These are phyloP conservation scores for Myotis pilosus DNA, from an alignment of 2,797 vertebrate species.

Conservation along the genomic window DNA sequence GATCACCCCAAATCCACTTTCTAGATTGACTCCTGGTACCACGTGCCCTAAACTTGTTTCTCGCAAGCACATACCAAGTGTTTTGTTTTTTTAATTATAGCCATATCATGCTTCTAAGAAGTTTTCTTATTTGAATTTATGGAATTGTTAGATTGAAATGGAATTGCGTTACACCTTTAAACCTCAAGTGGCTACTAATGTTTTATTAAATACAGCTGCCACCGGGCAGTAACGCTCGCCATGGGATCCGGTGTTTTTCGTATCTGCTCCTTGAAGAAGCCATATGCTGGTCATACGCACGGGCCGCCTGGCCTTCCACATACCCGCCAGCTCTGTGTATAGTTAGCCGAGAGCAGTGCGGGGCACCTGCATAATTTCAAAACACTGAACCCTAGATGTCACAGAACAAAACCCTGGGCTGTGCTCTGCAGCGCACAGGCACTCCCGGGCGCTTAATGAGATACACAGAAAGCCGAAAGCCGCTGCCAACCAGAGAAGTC, in stretches of 20 bases:
- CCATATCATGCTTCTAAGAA: slow-evolving; percentile 69
- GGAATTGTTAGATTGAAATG: slow-evolving; percentile 86
- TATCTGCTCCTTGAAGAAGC: slow-evolving; percentile 78
- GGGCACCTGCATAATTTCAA: slow-evolving; percentile 71
- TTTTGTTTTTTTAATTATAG: slow-evolving; percentile 78
- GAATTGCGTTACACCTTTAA: slow-evolving; percentile 87
- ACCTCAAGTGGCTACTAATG: slow-evolving; percentile 85
- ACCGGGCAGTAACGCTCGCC: slow-evolving; percentile 84
- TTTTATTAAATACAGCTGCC: slow-evolving; percentile 88
- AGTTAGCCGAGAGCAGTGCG: slow-evolving; percentile 54
- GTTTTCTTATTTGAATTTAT: slow-evolving; percentile 86
- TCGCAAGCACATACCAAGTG: slow-evolving; percentile 53
- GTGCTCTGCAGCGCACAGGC: slow-evolving; percentile 61
- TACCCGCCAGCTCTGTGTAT: slow-evolving; percentile 34
- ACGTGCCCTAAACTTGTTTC: slow-evolving; percentile 18
- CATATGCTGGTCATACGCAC: slow-evolving; percentile 65
- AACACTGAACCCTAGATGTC: slow-evolving; percentile 61
- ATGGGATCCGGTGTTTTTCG: slow-evolving; percentile 79
- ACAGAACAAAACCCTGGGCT: slow-evolving; percentile 67
- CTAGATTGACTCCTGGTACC: slow-evolving; percentile 68
- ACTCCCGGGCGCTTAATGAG: slow-evolving; percentile 72
- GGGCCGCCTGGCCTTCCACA: slow-evolving; percentile 61
- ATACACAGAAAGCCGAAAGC: slow-evolving; percentile 73
- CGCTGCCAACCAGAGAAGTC: slow-evolving; percentile 61
- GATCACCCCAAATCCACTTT: slow-evolving; percentile 72